phyloP scores from a whole-genome alignment of 1,140 invertebrate species.

The Nasonia vitripennis region DNA sequence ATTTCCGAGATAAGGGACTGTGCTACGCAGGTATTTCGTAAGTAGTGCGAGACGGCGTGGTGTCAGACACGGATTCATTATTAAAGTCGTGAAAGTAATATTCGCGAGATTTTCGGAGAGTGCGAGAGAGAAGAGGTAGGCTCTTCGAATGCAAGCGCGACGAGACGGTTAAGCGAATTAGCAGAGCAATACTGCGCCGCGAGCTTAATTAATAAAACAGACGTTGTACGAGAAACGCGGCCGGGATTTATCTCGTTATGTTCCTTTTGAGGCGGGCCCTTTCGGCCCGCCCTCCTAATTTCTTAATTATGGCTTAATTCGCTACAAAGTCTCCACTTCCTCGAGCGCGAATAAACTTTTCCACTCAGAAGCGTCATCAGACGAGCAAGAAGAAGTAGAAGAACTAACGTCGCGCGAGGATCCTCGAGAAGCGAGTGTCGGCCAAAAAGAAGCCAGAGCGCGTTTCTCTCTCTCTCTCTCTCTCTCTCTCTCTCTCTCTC shows the following conservation, averaged over 20 bases:
- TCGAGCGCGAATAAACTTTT: conserved; percentile 25
- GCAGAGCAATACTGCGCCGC: neutral
- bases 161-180: conserved; percentile 21
- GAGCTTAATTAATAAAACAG: conserved; percentile 40
- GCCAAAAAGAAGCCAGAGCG: neutral
- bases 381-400: conserved; percentile 4
- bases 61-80: neutral
- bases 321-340: conserved; percentile 6
- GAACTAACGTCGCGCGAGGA: neutral
- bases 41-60: neutral
- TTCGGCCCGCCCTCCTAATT: neutral
- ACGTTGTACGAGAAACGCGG: neutral
- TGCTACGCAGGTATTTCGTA: too few relatives aligned
- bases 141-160: neutral
- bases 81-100: neutral
- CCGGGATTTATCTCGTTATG: conserved; percentile 23
- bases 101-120: neutral
- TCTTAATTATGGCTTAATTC: conserved; percentile 46
- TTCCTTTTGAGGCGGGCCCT: neutral
- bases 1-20: conserved; percentile 17
- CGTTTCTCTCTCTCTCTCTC: neutral
- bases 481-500: too few relatives aligned
- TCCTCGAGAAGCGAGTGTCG: neutral
- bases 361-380: neutral
- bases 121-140: too few relatives aligned